Conservation (phyloP, 2,113 vertebrate genomes). For the Bufo gargarizans region DNA sequence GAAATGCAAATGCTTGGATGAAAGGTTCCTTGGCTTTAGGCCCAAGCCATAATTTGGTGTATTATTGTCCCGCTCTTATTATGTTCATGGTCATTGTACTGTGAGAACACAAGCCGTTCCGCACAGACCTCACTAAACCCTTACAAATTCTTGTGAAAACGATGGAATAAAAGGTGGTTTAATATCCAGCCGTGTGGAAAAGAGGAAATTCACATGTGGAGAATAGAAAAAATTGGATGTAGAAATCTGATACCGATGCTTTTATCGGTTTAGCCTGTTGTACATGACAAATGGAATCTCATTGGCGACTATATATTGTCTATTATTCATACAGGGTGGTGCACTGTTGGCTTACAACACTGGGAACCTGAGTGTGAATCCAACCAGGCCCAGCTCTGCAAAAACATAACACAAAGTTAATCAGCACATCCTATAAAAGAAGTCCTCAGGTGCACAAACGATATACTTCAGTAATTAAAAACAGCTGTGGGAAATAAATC, state of each 20-base stretch:
- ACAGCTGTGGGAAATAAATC: no score
- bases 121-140: neutral
- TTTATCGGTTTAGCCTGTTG: neutral
- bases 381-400: neutral
- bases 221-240: neutral
- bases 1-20: neutral
- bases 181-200: neutral
- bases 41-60: neutral
- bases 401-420: no score
- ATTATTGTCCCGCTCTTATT: conserved; percentile 10
- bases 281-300: neutral
- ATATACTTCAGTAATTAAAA: no score
- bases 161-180: neutral
- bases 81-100: conserved; percentile 8
- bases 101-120: neutral
- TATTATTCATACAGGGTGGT: neutral
- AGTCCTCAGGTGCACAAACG: no score
- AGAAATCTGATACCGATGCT: neutral
- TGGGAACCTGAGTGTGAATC: neutral
- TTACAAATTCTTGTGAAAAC: neutral
- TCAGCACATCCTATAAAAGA: no score
- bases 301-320: neutral
- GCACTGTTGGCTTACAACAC: neutral
- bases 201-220: neutral
- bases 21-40: neutral